Conservation (phyloP, 2,797 vertebrate genomes). For the Anolis apletophallus region DNA sequence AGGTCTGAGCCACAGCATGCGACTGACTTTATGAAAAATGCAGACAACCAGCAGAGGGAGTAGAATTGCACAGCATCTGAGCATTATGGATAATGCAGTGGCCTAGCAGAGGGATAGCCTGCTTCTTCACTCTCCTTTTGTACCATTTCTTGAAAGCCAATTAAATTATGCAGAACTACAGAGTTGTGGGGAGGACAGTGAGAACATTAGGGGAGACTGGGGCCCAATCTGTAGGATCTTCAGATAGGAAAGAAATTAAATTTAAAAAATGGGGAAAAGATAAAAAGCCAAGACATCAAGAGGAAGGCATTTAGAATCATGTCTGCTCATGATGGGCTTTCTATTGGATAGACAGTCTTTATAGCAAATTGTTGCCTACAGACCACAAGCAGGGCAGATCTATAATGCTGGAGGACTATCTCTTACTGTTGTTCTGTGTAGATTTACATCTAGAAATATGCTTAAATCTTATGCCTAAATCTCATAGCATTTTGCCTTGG, state of each 20-base stretch:
- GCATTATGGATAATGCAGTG: constrained; percentile 59
- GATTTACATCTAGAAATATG: constrained; percentile 30
- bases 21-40: constrained; percentile 60
- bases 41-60: constrained; percentile 70
- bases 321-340: background rate
- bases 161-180: background rate
- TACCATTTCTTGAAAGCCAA: background rate
- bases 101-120: constrained; percentile 49
- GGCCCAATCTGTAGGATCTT: background rate
- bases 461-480: constrained; percentile 70
- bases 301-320: background rate
- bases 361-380: background rate
- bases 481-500: constrained; percentile 52
- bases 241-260: background rate
- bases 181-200: background rate
- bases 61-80: constrained; percentile 53
- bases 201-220: background rate
- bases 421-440: constrained; percentile 65
- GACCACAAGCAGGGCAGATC: constrained; percentile 8
- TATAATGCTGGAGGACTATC: constrained; percentile 66
- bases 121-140: background rate
- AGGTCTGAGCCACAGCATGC: constrained; percentile 35
- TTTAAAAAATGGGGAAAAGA: background rate
- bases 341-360: background rate
- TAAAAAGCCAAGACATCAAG: background rate